Evolutionary conservation across 1,140 invertebrate species (phyloP).

Genomic region (Habropoda laboriosa): DNA sequence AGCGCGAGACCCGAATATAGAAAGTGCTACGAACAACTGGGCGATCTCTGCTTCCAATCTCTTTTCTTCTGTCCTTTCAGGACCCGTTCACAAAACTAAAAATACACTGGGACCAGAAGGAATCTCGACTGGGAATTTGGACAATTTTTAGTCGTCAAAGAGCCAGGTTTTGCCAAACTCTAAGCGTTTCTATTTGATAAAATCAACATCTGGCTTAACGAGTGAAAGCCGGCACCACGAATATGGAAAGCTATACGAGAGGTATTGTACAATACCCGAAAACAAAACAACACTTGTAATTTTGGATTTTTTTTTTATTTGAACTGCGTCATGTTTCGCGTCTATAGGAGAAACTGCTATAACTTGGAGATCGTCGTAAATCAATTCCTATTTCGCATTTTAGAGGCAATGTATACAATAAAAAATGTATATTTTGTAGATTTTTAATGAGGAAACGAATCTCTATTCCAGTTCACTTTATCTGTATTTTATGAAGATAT

Average conservation of each 20-base stretch:
- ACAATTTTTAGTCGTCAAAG: neutral
- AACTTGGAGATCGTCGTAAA: neutral
- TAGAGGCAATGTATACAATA: too few species aligned
- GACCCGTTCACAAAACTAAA: neutral
- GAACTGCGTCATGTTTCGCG: neutral
- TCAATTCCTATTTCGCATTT: neutral
- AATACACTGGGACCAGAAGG: too few species aligned
- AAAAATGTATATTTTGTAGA: too few species aligned
- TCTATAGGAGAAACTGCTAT: too few species aligned
- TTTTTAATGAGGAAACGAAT: too few species aligned
- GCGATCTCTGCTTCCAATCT: neutral
- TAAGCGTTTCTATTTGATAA: constrained; percentile 7
- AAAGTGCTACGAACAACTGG: neutral
- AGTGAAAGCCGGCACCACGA: neutral
- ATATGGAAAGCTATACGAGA: neutral
- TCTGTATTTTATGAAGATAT: too few species aligned
- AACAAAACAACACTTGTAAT: neutral
- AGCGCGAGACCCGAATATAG: neutral
- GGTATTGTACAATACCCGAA: neutral
- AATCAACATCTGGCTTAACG: neutral
- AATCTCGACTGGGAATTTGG: neutral
- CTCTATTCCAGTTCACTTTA: too few species aligned
- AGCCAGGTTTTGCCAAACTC: too few species aligned
- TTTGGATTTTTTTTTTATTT: neutral
- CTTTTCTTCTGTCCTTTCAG: neutral